A percentile compares a stretch with the other conserved stretches of the same genome.
Evolutionary conservation across 2,888 invertebrate species (phyloP).

Genomic region (Empis livida): DNA sequence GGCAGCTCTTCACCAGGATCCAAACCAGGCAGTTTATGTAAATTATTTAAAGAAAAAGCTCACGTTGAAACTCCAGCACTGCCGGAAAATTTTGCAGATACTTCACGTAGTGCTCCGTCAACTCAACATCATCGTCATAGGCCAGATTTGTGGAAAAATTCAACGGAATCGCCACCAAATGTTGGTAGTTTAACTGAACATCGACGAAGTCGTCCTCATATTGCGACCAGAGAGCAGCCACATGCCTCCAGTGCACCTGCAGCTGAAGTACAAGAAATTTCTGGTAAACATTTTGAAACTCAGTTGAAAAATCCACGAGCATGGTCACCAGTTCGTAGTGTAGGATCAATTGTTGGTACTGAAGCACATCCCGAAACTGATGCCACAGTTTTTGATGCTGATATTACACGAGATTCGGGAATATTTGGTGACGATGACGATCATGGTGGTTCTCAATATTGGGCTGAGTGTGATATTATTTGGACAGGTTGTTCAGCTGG

Average conservation of each 20-base stretch:
- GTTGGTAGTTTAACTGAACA: constrained; percentile 31
- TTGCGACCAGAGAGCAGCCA: constrained; percentile 19
- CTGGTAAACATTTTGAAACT: constrained; percentile 55
- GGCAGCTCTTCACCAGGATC: constrained; percentile 41
- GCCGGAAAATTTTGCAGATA: constrained; percentile 45
- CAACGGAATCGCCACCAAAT: constrained; percentile 30
- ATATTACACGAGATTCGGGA: constrained; percentile 53
- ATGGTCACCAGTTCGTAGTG: constrained; percentile 80
- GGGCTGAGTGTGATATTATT: constrained; percentile 67
- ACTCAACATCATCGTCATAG: constrained; percentile 21
- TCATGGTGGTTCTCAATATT: constrained; percentile 48
- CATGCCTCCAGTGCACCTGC: constrained; percentile 33
- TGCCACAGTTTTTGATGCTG: constrained; percentile 67
- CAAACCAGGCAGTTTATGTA: constrained; percentile 58
- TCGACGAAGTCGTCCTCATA: constrained; percentile 24
- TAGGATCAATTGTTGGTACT: constrained; percentile 69
- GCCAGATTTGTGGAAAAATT: constrained; percentile 31
- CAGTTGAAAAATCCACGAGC: constrained; percentile 68
- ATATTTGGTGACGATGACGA: constrained; percentile 68
- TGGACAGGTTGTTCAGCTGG: constrained; percentile 76
- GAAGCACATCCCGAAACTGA: constrained; percentile 80
- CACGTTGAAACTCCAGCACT: constrained; percentile 32
- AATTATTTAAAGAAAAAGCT: constrained; percentile 35
- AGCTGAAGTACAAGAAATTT: constrained; percentile 39
- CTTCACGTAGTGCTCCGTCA: constrained; percentile 59